Base-by-base conservation (phyloP, 2,797 vertebrate genomes). In the Danio albolineatus region DNA sequence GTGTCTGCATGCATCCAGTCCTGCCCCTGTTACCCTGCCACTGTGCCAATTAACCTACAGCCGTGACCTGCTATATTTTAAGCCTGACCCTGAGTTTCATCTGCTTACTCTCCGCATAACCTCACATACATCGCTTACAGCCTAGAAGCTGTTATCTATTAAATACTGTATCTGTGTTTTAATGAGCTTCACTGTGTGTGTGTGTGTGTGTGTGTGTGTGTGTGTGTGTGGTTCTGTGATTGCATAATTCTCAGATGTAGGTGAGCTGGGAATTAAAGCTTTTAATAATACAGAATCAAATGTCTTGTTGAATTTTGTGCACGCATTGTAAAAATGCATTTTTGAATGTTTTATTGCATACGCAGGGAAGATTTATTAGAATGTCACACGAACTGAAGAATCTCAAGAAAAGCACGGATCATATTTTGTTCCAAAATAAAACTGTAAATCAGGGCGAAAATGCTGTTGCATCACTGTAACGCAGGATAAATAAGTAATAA, bases 1-100 rank as follows among this genome's bases (percentile, higher is more conserved):
- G 89, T 88, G 88, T 87, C 87, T 89, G 89, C 87, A 85, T 84
- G 84, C 85, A 82, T 90, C 86, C 88, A 92, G 92, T 90, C 81
- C 84, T 86, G 87, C 87, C 54, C 87, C 87, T 86, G 86, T 91
- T 91, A 90, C 90, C 87, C 90, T 90, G 88, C 89, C 86, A 85
- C 89, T 84, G 90, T 85, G 59, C 86, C 92, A 92, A 93, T 93
- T 94, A 93, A 93, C 91, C 92, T 92, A 86, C 64, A 78, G 89
- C 87, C 79, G 87, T 90, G 92, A 93, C 92, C 92, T 84, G 86
- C 90, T 91, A 92, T 91, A 91, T 90, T 89, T 73, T 86, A 88
- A 87, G 28, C 83, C 12, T 7, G 10, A 44, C 46, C 17, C 60
- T n/a, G 7, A 60, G 39, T 73, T 38, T 48, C 57, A 70, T 17